These are phyloP conservation scores for Gobius niger DNA, from an alignment of 2,113 vertebrate genomes.

Conservation along the genomic window DNA sequence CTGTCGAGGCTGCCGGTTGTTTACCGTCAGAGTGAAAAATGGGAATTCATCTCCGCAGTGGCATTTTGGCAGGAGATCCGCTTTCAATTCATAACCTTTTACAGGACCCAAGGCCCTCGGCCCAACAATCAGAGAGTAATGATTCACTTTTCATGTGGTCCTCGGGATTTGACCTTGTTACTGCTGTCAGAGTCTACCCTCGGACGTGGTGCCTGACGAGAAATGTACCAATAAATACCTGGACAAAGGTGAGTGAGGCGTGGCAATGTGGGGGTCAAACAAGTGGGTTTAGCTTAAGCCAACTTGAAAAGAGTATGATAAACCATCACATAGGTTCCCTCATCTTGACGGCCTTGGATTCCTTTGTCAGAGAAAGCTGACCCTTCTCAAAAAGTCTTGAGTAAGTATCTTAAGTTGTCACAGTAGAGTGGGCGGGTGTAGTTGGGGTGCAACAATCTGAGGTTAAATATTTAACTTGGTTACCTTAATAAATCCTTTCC, in stretches of 20 bases:
- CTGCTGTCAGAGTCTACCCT: conserved; percentile 16
- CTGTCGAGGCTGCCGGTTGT: conserved; percentile 16
- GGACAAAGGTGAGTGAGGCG: not conserved
- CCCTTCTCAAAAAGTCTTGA: too few species aligned
- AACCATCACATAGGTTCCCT: not conserved
- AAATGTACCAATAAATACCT: not conserved
- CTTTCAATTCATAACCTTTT: conserved; percentile 40
- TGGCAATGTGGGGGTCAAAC: not conserved
- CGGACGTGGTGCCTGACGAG: conserved; percentile 5
- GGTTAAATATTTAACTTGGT: too few species aligned
- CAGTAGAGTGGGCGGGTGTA: too few species aligned
- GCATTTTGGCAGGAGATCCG: conserved; percentile 27
- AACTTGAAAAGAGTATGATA: conserved; percentile 5
- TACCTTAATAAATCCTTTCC: too few species aligned
- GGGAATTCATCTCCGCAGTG: conserved; percentile 25
- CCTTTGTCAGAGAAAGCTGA: too few species aligned
- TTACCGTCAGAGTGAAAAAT: conserved; percentile 35
- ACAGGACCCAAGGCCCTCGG: conserved; percentile 15
- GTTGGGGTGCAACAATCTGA: too few species aligned
- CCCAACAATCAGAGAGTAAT: not conserved
- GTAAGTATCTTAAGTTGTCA: too few species aligned
- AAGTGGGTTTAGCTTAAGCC: conserved; percentile 1
- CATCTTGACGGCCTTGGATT: too few species aligned
- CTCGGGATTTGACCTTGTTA: conserved; percentile 16
- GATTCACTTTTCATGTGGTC: conserved; percentile 33